Evolutionary conservation across 2,797 vertebrate species (phyloP), one percentile per base, ranked within the genome.

Genomic region (Pachyuromys duprasi): DNA sequence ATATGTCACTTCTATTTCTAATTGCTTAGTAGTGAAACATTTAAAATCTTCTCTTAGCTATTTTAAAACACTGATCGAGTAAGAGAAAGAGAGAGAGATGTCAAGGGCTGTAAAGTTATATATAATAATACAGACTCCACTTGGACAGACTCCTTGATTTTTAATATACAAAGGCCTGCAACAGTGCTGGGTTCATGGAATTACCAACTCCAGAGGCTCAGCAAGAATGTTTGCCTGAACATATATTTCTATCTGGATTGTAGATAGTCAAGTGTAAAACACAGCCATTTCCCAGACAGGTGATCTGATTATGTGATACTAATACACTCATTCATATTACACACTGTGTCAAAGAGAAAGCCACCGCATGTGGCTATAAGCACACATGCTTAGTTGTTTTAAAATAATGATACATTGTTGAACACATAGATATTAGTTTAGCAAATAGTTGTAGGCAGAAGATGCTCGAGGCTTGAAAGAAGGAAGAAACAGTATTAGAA

Each of bases 401-500:
- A 39, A 91, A 95, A 93, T 80, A 94, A 93, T 62, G 49, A 90
- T 65, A 75, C 62, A 53, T 49, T 95, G 95, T 95, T 67, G 82
- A 89, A 94, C 97, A 94, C 20, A 62, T 5, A 80, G 72, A 63
- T 97, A 87, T 91, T 93, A 81, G 95, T 93, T 97, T 89, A 62
- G 65, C 92, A 80, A 92, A 8, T 17, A 89, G 53, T 63, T 26
- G 55, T 3, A 55, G 93, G 55, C 74, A 86, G 33, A 79, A 31
- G 79, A 33, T 8, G 94, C 97, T 96, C 18, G 49, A 62, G 96
- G 97, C 97, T 86, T 96, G 69, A 62, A 91, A 53, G 91, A 95
- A 92, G 96, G 63, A 86, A 89, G 95, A 96, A 97, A 97, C 60
- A 14, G 97, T 97, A 96, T 97, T 97, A 91, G 53, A 97, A 74